Conservation (phyloP, 2,113 vertebrate genomes). For the Dolichotis patagonum region DNA sequence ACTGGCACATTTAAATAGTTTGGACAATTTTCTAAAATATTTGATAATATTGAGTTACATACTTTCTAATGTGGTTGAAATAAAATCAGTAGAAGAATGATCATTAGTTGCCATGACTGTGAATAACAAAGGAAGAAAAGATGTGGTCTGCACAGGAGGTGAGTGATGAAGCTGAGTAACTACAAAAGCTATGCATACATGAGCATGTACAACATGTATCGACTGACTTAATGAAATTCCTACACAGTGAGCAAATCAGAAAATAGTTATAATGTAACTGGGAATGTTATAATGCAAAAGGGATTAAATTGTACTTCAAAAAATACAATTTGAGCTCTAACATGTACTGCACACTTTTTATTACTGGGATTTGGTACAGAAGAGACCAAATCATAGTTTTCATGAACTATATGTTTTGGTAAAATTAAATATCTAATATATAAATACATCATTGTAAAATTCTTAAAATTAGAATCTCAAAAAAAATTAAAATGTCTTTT, state of each 20-base stretch:
- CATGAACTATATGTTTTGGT: background rate
- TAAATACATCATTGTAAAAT: background rate
- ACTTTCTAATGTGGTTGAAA: background rate
- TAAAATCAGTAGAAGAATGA: background rate
- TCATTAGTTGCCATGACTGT: background rate
- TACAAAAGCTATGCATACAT: background rate
- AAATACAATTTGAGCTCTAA: background rate
- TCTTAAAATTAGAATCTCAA: background rate
- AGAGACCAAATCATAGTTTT: background rate
- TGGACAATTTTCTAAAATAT: background rate
- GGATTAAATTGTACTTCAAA: background rate
- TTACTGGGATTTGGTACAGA: background rate
- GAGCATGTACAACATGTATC: background rate
- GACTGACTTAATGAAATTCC: background rate
- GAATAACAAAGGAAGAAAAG: background rate
- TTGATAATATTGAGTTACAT: background rate
- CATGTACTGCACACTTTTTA: background rate
- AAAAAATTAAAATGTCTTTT: too few species aligned
- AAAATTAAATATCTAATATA: background rate
- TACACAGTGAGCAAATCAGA: background rate
- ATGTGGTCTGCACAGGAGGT: rapidly evolving
- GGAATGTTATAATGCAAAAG: background rate
- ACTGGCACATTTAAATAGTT: background rate
- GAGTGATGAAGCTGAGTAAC: background rate
- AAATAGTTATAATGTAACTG: background rate